Evolutionary conservation across 2,888 invertebrate species (phyloP), one percentile per base, ranked within the genome.

Genomic region (Eupithecia dodoneata): DNA sequence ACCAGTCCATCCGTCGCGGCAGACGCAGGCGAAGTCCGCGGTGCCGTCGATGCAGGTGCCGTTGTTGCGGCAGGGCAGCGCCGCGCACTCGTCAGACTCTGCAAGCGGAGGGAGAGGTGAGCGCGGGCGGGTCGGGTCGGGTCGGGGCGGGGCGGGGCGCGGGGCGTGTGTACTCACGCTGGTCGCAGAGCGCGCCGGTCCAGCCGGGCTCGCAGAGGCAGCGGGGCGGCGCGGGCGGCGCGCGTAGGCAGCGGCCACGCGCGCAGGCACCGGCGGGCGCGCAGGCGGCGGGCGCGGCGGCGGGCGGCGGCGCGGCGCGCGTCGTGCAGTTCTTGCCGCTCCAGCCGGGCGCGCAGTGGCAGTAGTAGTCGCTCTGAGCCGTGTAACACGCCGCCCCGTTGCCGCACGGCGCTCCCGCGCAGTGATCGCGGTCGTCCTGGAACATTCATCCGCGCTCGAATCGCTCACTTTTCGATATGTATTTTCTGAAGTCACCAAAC

Each of bases 351-450:
- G 97, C 97, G 93, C 99, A 99, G 92, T 97, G 98, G 91, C 99
- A 99, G 90, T 98, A 98, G 93, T 98, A 98, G 89, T 98, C 97
- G 83, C 97, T 97, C 86, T 98, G 98, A 10, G 98, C 97, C 86
- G 98, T 98, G 91, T 97, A 97, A 91, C 99, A 99, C 44, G 97
- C 96, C 30, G 98, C 98, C 41, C 97, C 97, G 92, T 98, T 98
- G 78, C 96, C 96, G 92, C 99, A 99, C 3, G 99, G 98, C 81
- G 97, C 97, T 65, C 97, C 97, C 81, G 97, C 98, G 95, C 99
- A 99, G 90, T 98, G 98, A 90, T 98, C 98, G 87, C 97, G 97
- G 87, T 98, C 98, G 90, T 97, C 97, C 97, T 97, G 94, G 13
- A 47, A 74, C n/a, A 42, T 7, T 2, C 9, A 2, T 59, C 10